Percentiles rank a stretch among this genome's conserved stretches.
These are phyloP conservation scores for Hydroisotoma schaefferi DNA, from an alignment of 2,888 invertebrate species.

Conservation along the genomic window DNA sequence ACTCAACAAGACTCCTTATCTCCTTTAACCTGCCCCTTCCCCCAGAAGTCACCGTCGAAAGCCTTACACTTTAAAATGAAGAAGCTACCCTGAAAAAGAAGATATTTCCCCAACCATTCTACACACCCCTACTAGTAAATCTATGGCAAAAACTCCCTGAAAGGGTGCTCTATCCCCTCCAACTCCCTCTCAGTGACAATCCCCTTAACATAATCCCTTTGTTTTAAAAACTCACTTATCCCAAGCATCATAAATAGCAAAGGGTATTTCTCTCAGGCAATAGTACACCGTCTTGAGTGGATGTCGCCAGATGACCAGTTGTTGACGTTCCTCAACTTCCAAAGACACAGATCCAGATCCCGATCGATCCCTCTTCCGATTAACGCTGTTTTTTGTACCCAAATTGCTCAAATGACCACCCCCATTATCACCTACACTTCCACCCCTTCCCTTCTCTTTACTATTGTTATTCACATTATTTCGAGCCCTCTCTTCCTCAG, in stretches of 20 bases:
- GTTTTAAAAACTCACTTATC: constrained; percentile 31
- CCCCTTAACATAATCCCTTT: too few relatives aligned
- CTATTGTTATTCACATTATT: constrained; percentile 45
- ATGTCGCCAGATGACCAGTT: constrained; percentile 73
- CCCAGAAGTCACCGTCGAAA: too few relatives aligned
- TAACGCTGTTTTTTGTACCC: constrained; percentile 28
- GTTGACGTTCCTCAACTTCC: constrained; percentile 59
- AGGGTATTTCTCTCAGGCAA: constrained; percentile 68
- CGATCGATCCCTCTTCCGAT: constrained; percentile 25
- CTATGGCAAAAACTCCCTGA: too few relatives aligned
- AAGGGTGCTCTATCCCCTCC: too few relatives aligned
- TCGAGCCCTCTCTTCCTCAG: constrained; percentile 41
- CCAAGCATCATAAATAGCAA: constrained; percentile 43
- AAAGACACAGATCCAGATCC: constrained; percentile 7
- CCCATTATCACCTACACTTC: not conserved
- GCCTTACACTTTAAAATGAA: too few relatives aligned
- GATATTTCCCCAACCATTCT: too few relatives aligned
- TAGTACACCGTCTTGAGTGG: constrained; percentile 76
- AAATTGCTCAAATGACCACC: constrained; percentile 22
- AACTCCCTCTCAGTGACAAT: too few relatives aligned
- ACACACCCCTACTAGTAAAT: too few relatives aligned
- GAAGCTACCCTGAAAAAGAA: too few relatives aligned
- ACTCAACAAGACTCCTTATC: too few relatives aligned
- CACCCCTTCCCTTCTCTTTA: constrained; percentile 19
- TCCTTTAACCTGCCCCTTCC: too few relatives aligned